Evolutionary conservation across 1,140 invertebrate genomes (phyloP).

Genomic region (Arion vulgaris): DNA sequence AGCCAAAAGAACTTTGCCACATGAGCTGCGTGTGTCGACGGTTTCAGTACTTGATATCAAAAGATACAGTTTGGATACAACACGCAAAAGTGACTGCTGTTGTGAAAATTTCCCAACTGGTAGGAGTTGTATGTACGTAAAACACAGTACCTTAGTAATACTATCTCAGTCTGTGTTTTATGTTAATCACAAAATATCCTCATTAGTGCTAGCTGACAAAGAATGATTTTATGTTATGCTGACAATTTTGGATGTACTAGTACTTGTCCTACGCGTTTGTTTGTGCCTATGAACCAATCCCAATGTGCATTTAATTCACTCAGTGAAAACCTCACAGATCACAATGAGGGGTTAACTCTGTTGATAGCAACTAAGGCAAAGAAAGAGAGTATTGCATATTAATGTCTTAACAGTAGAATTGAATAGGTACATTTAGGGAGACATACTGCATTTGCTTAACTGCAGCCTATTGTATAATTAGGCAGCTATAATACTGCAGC

Average conservation of each 20-base stretch:
- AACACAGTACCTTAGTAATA: too few relatives aligned
- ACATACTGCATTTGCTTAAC: too few relatives aligned
- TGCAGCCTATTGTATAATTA: too few relatives aligned
- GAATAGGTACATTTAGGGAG: too few relatives aligned
- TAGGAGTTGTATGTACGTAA: too few relatives aligned
- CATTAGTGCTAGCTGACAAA: not conserved
- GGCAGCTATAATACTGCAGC: too few relatives aligned
- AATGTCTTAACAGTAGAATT: too few relatives aligned
- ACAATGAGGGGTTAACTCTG: too few relatives aligned
- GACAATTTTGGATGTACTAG: not conserved
- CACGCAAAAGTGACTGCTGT: constrained; percentile 35
- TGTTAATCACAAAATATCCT: not conserved
- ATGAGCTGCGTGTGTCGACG: constrained; percentile 51
- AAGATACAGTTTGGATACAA: constrained; percentile 55
- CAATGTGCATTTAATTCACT: too few relatives aligned
- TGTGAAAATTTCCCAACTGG: constrained; percentile 15
- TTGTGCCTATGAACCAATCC: not conserved
- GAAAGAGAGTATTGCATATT: too few relatives aligned
- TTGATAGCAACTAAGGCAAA: too few relatives aligned
- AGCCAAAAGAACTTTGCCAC: constrained; percentile 47
- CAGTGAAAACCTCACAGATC: too few relatives aligned
- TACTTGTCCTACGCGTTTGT: not conserved
- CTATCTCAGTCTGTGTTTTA: not conserved
- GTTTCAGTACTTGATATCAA: constrained; percentile 47
- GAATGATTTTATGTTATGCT: not conserved